These are phyloP conservation scores for Paedocypris micromegethes DNA, from an alignment of 2,797 vertebrate species.

Conservation along the genomic window DNA sequence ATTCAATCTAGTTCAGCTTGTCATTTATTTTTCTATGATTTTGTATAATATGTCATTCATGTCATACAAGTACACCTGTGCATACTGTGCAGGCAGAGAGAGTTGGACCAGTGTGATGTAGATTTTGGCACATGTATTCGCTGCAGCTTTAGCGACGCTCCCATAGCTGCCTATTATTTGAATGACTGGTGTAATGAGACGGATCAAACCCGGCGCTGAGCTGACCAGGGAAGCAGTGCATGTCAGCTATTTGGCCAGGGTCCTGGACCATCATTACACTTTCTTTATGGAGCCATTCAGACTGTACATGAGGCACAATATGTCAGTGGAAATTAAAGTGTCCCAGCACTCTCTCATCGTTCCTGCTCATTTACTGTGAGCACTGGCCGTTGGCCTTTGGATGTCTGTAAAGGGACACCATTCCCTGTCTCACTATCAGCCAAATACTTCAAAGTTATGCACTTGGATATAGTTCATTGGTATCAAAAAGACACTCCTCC, in stretches of 20 bases:
- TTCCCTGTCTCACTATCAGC: slow-evolving; percentile 30
- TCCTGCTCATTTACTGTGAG: slow-evolving; percentile 45
- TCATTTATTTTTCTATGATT: too few species aligned
- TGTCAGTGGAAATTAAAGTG: slow-evolving; percentile 49
- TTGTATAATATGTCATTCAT: background rate
- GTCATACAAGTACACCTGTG: slow-evolving; percentile 10
- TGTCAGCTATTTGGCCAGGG: slow-evolving; percentile 49
- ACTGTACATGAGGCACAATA: slow-evolving; percentile 49
- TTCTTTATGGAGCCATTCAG: slow-evolving; percentile 47
- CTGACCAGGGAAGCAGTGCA: slow-evolving; percentile 42
- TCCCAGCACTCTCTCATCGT: slow-evolving; percentile 42
- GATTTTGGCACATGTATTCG: slow-evolving; percentile 38
- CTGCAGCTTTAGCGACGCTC: slow-evolving; percentile 40
- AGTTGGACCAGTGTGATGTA: slow-evolving; percentile 24
- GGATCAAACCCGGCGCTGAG: slow-evolving; percentile 39
- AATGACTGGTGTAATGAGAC: slow-evolving; percentile 50
- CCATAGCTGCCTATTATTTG: slow-evolving; percentile 42
- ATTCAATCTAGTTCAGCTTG: too few species aligned
- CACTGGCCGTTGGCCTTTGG: slow-evolving; percentile 40
- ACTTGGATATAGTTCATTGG: slow-evolving; percentile 29
- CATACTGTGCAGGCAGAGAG: slow-evolving; percentile 9
- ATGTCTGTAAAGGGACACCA: slow-evolving; percentile 23
- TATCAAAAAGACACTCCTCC: slow-evolving; percentile 4
- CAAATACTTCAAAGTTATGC: slow-evolving; percentile 42
- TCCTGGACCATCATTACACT: slow-evolving; percentile 45